phyloP scores from a whole-genome alignment of 2,797 vertebrate species.

The Typhlichthys eigenmanni region DNA sequence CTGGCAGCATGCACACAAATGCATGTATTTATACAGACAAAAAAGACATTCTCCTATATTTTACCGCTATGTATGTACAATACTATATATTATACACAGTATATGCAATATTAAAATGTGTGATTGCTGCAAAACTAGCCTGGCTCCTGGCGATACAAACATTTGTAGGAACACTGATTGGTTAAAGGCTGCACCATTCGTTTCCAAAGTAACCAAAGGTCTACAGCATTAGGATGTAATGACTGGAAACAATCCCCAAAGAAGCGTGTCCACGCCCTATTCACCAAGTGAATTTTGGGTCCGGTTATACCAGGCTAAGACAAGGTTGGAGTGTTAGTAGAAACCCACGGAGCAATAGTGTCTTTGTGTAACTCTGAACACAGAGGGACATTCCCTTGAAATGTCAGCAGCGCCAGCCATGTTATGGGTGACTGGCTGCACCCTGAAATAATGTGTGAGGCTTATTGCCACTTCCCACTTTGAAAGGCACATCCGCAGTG shows the following conservation, averaged over 20 bases:
- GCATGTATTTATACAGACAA: slow-evolving; percentile 19
- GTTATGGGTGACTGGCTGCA: slow-evolving; percentile 25
- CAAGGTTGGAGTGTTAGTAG: slow-evolving; percentile 55
- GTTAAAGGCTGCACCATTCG: no score
- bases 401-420: slow-evolving; percentile 23
- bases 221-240: no score
- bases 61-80: neutral
- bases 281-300: no score
- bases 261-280: no score
- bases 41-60: slow-evolving; percentile 25
- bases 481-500: slow-evolving; percentile 37
- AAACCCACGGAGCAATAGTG: slow-evolving; percentile 53
- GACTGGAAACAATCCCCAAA: no score
- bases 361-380: slow-evolving; percentile 25
- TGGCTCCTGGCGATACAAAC: no score
- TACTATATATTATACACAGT: no score
- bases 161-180: no score
- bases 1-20: slow-evolving; percentile 9
- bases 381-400: slow-evolving; percentile 42
- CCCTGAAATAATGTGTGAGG: slow-evolving; percentile 28
- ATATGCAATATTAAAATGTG: no score
- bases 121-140: no score
- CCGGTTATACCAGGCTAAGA: slow-evolving; percentile 1
- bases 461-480: slow-evolving; percentile 48
- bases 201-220: no score